Conservation (phyloP, 2,888 invertebrate genomes). For the Isotomurus palustris region DNA sequence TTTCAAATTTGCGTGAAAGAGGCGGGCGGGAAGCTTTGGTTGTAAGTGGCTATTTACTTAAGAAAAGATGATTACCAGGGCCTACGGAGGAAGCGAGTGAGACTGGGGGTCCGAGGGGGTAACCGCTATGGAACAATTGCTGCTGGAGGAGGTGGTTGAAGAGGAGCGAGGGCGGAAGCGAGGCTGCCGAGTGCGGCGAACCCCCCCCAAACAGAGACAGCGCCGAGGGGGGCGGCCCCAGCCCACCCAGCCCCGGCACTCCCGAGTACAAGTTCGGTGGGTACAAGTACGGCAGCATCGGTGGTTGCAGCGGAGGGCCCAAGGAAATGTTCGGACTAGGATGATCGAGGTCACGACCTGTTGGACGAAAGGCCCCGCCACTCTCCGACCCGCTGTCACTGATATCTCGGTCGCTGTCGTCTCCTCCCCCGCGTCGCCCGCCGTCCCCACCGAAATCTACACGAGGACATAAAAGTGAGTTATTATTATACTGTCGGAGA, state of each 20-base stretch:
- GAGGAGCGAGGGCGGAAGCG: slow-evolving; percentile 47
- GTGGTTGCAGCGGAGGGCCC: slow-evolving; percentile 88
- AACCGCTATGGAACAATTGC: slow-evolving; percentile 45
- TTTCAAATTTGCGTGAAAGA: not conserved
- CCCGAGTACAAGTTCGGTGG: slow-evolving; percentile 78
- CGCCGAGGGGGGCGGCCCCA: slow-evolving; percentile 56
- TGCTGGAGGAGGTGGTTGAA: slow-evolving; percentile 48
- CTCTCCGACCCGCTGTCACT: slow-evolving; percentile 51
- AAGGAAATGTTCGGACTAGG: slow-evolving; percentile 90
- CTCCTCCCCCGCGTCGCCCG: slow-evolving; percentile 45
- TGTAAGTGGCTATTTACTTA: slow-evolving; percentile 8
- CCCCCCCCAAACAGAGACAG: slow-evolving; percentile 61
- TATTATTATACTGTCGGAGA: slow-evolving; percentile 4
- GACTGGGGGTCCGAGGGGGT: slow-evolving; percentile 51
- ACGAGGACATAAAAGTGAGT: slow-evolving; percentile 8
- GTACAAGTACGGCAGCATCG: slow-evolving; percentile 86
- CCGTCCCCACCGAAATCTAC: slow-evolving; percentile 43
- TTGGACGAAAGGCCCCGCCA: slow-evolving; percentile 47
- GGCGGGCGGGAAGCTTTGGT: no score
- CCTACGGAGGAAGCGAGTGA: slow-evolving; percentile 50
- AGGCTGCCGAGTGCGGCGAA: slow-evolving; percentile 50
- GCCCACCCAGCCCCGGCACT: slow-evolving; percentile 49
- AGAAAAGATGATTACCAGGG: slow-evolving; percentile 41
- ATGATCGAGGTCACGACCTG: slow-evolving; percentile 54
- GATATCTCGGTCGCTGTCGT: slow-evolving; percentile 49